These are phyloP conservation scores for Cercocebus atys DNA, from an alignment of 2,113 vertebrate genomes.

Conservation along the genomic window DNA sequence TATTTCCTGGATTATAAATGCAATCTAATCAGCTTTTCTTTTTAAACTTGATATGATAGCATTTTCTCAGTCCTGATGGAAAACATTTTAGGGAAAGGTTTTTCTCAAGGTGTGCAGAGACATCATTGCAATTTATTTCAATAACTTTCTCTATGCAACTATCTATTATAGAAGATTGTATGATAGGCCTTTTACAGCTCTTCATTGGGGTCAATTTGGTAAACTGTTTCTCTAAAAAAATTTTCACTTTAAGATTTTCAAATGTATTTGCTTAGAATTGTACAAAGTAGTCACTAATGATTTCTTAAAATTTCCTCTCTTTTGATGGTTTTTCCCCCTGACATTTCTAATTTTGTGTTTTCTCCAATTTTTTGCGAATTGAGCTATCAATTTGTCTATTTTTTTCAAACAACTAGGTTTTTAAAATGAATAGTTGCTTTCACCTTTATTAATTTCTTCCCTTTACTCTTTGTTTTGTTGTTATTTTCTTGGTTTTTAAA, in stretches of 20 bases:
- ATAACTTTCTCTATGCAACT: background rate
- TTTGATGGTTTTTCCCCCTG: background rate
- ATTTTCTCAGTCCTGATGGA: background rate
- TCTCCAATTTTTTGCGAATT: background rate
- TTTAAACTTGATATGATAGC: background rate
- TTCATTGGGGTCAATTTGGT: background rate
- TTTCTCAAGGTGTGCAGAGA: background rate
- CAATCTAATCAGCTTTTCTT: background rate
- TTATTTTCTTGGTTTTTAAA: background rate
- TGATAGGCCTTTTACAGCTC: background rate
- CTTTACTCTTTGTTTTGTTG: background rate
- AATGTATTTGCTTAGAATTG: background rate
- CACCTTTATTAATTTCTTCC: background rate
- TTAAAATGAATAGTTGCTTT: background rate
- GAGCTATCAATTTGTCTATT: background rate
- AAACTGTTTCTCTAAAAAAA: constrained; percentile 23
- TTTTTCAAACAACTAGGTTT: background rate
- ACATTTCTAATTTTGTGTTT: constrained; percentile 27
- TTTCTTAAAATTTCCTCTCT: background rate
- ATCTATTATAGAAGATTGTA: background rate
- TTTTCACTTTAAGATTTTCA: constrained; percentile 26
- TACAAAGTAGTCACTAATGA: background rate
- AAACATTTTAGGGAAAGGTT: background rate
- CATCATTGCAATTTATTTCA: background rate
- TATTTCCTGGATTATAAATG: background rate